Evolutionary conservation across 2,888 invertebrate species (phyloP).

Genomic region (Pandemis heparana): DNA sequence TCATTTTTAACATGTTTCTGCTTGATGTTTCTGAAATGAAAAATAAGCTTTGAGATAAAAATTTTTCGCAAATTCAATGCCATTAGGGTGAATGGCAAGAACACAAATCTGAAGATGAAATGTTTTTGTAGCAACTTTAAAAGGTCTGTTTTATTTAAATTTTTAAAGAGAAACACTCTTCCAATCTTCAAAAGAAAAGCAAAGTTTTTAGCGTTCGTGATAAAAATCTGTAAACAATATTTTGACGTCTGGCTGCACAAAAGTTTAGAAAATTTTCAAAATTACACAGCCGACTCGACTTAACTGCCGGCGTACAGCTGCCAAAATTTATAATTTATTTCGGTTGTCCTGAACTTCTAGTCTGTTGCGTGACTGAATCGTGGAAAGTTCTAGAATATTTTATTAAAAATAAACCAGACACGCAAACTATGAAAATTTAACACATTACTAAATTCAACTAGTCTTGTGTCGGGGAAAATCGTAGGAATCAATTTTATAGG

Average conservation of each 20-base stretch:
- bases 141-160: neutral
- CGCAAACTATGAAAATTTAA: neutral
- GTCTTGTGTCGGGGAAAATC: neutral
- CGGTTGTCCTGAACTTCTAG: neutral
- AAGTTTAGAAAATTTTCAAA: neutral
- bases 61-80: slow-evolving; percentile 2
- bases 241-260: neutral
- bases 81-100: neutral
- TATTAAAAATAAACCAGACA: neutral
- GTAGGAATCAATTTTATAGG: no score
- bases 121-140: neutral
- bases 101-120: neutral
- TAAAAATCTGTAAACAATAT: slow-evolving; percentile 1
- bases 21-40: slow-evolving; percentile 6
- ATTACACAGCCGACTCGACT: neutral
- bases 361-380: slow-evolving; percentile 12
- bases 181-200: neutral
- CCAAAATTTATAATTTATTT: slow-evolving; percentile 37
- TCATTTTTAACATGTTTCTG: slow-evolving; percentile 6
- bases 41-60: neutral
- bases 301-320: slow-evolving; percentile 10
- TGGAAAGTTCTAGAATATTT: neutral
- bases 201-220: neutral
- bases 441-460: neutral
- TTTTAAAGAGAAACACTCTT: neutral